phyloP scores from a whole-genome alignment of 1,140 invertebrate genomes.

The Colletes latitarsis region DNA sequence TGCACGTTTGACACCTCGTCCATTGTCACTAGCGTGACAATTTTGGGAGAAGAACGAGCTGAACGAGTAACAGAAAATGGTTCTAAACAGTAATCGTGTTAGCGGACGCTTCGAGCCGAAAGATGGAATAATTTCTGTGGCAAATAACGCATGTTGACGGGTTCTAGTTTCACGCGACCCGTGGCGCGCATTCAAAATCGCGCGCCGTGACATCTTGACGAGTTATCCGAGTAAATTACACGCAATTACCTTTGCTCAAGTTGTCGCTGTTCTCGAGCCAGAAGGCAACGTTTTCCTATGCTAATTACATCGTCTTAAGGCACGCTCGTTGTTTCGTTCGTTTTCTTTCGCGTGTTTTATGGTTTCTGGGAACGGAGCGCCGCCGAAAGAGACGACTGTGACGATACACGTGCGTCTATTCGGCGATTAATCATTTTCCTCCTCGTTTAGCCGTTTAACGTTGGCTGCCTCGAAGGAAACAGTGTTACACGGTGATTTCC shows the following conservation, averaged over 20 bases:
- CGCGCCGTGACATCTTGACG: slow-evolving; percentile 48
- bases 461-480: neutral
- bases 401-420: neutral
- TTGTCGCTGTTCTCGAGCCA: slow-evolving; percentile 23
- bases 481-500: neutral
- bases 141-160: neutral
- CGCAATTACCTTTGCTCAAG: slow-evolving; percentile 40
- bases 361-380: neutral
- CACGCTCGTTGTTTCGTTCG: neutral
- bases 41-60: too few species aligned
- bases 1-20: too few species aligned
- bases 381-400: neutral
- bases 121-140: neutral
- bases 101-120: too few species aligned
- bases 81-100: too few species aligned
- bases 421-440: neutral
- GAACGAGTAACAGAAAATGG: too few species aligned
- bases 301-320: slow-evolving; percentile 31
- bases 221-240: slow-evolving; percentile 46
- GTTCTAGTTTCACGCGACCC: neutral
- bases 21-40: too few species aligned
- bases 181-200: slow-evolving; percentile 15
- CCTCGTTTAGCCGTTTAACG: slow-evolving; percentile 9
- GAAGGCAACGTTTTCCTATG: slow-evolving; percentile 4
- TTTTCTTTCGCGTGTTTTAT: neutral